phyloP scores from a whole-genome alignment of 2,797 vertebrate genomes.

The Graptemys geographica region DNA sequence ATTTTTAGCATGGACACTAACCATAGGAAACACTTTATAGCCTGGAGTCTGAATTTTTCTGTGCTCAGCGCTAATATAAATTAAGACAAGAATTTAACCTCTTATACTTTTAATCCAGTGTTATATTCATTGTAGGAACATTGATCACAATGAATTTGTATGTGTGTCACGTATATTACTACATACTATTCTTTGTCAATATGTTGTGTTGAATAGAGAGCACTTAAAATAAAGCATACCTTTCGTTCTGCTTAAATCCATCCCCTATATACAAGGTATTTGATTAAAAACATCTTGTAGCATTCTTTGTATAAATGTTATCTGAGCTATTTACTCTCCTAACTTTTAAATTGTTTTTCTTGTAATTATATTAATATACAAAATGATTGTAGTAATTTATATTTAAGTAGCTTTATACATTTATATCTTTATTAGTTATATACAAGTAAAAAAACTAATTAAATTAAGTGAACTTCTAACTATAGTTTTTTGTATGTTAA shows the following conservation, averaged over 20 bases:
- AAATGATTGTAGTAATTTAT: slow-evolving; percentile 67
- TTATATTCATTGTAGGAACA: slow-evolving; percentile 13
- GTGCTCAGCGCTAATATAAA: slow-evolving; percentile 58
- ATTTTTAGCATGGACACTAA: slow-evolving; percentile 14
- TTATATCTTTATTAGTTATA: slow-evolving; percentile 20
- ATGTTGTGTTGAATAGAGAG: slow-evolving; percentile 50
- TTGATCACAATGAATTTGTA: slow-evolving; percentile 17
- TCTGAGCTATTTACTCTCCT: slow-evolving; percentile 60
- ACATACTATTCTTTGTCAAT: slow-evolving; percentile 57
- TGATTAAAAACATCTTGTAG: slow-evolving; percentile 50
- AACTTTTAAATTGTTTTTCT: slow-evolving; percentile 68
- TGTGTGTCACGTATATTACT: slow-evolving; percentile 28
- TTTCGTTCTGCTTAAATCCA: slow-evolving; percentile 69
- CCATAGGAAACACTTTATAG: slow-evolving; percentile 31
- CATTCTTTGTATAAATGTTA: slow-evolving; percentile 64
- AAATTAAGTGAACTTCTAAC: slow-evolving; percentile 62
- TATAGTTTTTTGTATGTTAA: slow-evolving; percentile 53
- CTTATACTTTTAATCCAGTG: slow-evolving; percentile 11
- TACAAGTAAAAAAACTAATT: slow-evolving; percentile 66
- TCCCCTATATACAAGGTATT: slow-evolving; percentile 57
- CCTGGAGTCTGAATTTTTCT: slow-evolving; percentile 33
- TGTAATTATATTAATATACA: slow-evolving; percentile 72
- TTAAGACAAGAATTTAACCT: slow-evolving; percentile 23
- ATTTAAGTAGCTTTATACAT: slow-evolving; percentile 55
- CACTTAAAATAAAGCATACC: slow-evolving; percentile 78